Evolutionary conservation across 1,140 invertebrate genomes (phyloP).

Genomic region (Pristionchus pacificus): DNA sequence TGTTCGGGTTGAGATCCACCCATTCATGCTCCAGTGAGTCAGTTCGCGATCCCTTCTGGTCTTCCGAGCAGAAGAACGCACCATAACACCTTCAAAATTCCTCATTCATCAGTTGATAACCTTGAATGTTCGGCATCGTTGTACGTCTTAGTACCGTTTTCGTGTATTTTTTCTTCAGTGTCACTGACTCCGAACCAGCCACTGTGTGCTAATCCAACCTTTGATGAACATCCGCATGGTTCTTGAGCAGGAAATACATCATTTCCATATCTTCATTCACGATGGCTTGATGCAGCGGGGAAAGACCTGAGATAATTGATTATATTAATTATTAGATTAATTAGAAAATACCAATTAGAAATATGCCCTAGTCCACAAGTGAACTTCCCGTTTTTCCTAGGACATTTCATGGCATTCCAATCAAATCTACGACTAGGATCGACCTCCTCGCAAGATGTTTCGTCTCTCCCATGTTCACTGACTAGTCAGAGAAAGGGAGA

Average conservation of each 20-base stretch:
- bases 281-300: slow-evolving; percentile 81
- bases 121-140: too few species aligned
- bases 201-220: slow-evolving; percentile 57
- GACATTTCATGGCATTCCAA: too few species aligned
- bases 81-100: slow-evolving; percentile 68
- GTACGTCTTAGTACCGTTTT: too few species aligned
- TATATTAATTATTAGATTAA: neutral
- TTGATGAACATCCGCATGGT: slow-evolving; percentile 81
- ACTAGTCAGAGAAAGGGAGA: too few species aligned
- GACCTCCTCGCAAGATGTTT: too few species aligned
- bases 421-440: too few species aligned
- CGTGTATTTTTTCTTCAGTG: neutral
- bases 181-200: neutral
- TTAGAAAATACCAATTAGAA: too few species aligned
- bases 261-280: slow-evolving; percentile 94
- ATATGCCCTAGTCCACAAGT: too few species aligned
- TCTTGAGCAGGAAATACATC: slow-evolving; percentile 88
- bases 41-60: slow-evolving; percentile 81
- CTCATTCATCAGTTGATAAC: neutral
- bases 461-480: too few species aligned
- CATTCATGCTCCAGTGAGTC: slow-evolving; percentile 85
- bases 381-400: too few species aligned
- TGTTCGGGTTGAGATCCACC: slow-evolving; percentile 75
- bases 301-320: slow-evolving; percentile 25
- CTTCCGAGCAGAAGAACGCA: slow-evolving; percentile 91